phyloP scores from a whole-genome alignment of 2,113 vertebrate genomes.

The Pangasianodon hypophthalmus region DNA sequence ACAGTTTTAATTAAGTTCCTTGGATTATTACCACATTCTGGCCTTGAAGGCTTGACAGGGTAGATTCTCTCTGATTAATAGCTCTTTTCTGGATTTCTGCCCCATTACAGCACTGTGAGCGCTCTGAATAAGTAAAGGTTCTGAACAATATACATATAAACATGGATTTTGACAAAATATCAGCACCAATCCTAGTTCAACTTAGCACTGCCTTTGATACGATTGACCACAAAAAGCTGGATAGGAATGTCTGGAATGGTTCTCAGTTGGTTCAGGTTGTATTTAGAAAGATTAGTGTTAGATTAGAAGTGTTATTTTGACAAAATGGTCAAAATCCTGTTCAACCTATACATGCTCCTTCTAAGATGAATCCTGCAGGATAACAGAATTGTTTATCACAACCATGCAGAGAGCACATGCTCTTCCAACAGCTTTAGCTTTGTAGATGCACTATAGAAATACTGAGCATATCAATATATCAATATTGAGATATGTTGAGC shows the following conservation, averaged over 20 bases:
- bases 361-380: neutral
- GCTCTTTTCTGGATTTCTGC: neutral
- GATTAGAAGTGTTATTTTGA: neutral
- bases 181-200: neutral
- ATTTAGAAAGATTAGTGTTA: neutral
- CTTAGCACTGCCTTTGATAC: neutral
- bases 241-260: neutral
- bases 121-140: neutral
- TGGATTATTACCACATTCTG: slow-evolving; percentile 30
- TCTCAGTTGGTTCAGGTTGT: neutral
- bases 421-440: neutral
- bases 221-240: neutral
- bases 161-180: neutral
- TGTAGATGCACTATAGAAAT: neutral
- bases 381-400: neutral
- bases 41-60: neutral
- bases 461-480: neutral
- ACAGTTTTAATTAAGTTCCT: slow-evolving; percentile 50
- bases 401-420: neutral
- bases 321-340: neutral
- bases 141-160: neutral
- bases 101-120: neutral
- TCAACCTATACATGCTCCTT: neutral
- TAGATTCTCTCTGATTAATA: slow-evolving; percentile 19
- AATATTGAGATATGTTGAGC: neutral